Evolutionary conservation across 1,140 invertebrate species (phyloP).

Genomic region (Rhyacophila brunnea): DNA sequence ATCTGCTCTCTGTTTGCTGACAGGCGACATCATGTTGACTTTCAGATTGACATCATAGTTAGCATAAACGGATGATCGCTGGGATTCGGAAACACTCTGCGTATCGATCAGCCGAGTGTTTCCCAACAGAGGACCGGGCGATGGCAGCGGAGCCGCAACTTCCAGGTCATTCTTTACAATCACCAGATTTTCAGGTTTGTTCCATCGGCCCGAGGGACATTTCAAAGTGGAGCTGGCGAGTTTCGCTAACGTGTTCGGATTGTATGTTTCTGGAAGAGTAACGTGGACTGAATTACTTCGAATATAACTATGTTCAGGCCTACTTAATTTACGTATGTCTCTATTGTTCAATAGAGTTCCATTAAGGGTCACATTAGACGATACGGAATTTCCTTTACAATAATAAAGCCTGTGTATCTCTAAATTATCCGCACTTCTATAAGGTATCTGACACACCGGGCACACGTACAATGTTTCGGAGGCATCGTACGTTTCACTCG

Average conservation of each 20-base stretch:
- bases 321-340: constrained; percentile 9
- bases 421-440: constrained; percentile 66
- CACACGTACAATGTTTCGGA: constrained; percentile 59
- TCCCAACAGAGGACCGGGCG: constrained; percentile 75
- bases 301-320: constrained; percentile 46
- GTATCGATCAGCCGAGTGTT: constrained; percentile 75
- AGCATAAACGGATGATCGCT: constrained; percentile 2
- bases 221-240: constrained; percentile 46
- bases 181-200: constrained; percentile 56
- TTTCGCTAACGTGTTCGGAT: constrained; percentile 43
- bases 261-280: constrained; percentile 53
- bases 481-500: constrained; percentile 49
- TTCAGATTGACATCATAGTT: constrained; percentile 4
- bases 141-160: constrained; percentile 61
- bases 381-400: constrained; percentile 58
- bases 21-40: constrained; percentile 11
- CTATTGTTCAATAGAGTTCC: background rate
- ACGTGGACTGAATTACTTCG: constrained; percentile 58
- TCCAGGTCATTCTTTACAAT: constrained; percentile 57
- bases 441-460: constrained; percentile 63
- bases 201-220: constrained; percentile 38
- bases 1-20: constrained; percentile 13
- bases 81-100: constrained; percentile 32
- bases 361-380: constrained; percentile 19
- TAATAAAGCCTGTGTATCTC: constrained; percentile 68